Evolutionary conservation across 1,140 invertebrate species (phyloP), one percentile per base, ranked within the genome.

Genomic region (Cydia splendana): DNA sequence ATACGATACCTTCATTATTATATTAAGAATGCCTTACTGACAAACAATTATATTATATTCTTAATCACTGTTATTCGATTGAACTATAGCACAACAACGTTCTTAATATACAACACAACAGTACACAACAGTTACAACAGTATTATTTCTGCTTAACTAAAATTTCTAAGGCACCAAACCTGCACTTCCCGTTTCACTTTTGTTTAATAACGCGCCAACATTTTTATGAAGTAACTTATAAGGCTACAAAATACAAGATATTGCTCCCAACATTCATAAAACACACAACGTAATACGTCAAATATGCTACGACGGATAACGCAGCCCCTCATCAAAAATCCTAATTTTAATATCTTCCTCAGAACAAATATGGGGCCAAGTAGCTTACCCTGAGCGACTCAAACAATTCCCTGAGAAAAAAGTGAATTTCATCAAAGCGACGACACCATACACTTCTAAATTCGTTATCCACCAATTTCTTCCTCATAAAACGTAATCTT

Each of bases 401-500:
- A 81, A 83, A 81, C 75, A 81, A 80, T 80, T 53, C 74, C 74
- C 38, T 65, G 74, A 76, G 79, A 42, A 82, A 83, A 65, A 75
- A 79, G 79, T 74, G 76, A 76, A 48, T 73, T 78, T 77, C 78
- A 78, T 74, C 65, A 45, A 65, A 78, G 57, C 51, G 69, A 74
- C 65, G 62, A 74, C 78, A 77, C 77, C 75, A 75, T 74, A 78
- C 65, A 53, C 77, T 75, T 81, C 80, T 79, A 82, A 89, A 88
- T 88, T 88, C 85, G 87, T 88, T 91, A 87, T 86, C 83, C 85
- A 79, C 82, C 85, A 89, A 91, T 91, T 91, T 88, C 81, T 83
- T 81, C 80, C 82, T 86, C 86, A 85, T 90, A 88, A 90, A 91
- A 84, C 81, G 85, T 91, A 91, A 92, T 89, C 84, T 88, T 85